A percentile compares a stretch with the other conserved stretches of the same genome.
Evolutionary conservation across 2,113 vertebrate genomes (phyloP).

Genomic region (Hymenochirus boettgeri): DNA sequence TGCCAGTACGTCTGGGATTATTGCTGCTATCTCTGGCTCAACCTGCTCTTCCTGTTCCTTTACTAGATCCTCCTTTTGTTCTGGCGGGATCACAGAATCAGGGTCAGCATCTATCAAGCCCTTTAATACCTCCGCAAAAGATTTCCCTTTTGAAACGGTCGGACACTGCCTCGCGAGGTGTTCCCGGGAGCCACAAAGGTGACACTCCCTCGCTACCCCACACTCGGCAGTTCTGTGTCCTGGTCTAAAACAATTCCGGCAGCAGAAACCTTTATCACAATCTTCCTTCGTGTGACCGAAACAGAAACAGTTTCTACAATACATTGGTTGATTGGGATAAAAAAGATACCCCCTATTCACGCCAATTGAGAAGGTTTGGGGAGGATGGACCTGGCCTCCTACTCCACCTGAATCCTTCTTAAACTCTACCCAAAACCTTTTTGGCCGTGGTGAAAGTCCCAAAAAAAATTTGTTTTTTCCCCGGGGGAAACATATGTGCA

Average conservation of each 20-base stretch:
- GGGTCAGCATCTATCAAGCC: neutral
- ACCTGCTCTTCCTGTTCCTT: neutral
- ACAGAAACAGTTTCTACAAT: neutral
- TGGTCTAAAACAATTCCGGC: too few relatives aligned
- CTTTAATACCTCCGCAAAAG: neutral
- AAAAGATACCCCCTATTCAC: neutral
- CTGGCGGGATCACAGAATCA: neutral
- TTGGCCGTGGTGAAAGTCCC: neutral
- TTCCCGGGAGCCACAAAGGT: neutral
- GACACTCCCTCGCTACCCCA: too few relatives aligned
- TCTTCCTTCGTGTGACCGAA: neutral
- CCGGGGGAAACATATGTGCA: neutral
- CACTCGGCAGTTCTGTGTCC: too few relatives aligned
- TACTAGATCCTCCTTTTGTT: neutral
- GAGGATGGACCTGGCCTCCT: neutral
- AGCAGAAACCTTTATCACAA: neutral
- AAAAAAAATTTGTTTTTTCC: neutral
- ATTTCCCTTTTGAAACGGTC: too few relatives aligned
- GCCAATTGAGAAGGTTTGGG: neutral
- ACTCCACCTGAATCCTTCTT: neutral
- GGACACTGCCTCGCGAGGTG: neutral
- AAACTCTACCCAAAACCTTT: neutral
- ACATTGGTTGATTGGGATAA: neutral
- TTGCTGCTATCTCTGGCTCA: too few relatives aligned
- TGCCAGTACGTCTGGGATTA: neutral